Evolutionary conservation across 2,113 vertebrate genomes (phyloP), one percentile per base, ranked within the genome.

Genomic region (Cyprichromis sp.): DNA sequence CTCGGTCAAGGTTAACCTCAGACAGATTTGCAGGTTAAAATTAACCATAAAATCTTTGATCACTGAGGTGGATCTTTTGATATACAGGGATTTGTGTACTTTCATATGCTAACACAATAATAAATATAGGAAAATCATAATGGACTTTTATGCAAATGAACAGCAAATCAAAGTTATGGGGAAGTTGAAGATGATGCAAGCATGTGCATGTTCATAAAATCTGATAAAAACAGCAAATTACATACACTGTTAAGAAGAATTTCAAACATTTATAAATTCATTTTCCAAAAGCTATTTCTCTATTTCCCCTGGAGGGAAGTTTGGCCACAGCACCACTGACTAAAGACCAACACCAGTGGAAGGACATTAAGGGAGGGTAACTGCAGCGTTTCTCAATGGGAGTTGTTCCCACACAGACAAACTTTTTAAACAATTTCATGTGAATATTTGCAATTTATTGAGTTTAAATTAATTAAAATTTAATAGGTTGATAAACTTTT

Each of bases 91-190:
- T 78, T 50, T 78, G 45, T 78, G 26, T 50, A 31, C 16, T 50
- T 29, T 50, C 9, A 50, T 31, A 0, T 0, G 0, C 26, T n/a
- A 52, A 31, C 17, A 34, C 10, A 78, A 6, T 52, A 31, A 52
- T 78, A 78, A 52, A 78, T 50, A n/a, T n/a, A 78, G 17, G 12
- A 78, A 52, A 52, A 52, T 78, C 24, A n/a, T 52, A 6, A 29
- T n/a, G 26, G 16, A 31, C 26, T 52, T 52, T 50, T 52, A 17
- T n/a, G 73, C 2, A 78, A 47, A 71, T 71, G 36, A 71, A 16
- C 66, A 71, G 36, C n/a, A 71, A 40, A 40, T 68, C 19, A 68
- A 76, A 52, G 5, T 78, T 78, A 78, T 50, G 10, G 8, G 17
- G 16, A 78, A 78, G 73, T 0, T 8, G 45, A 8, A 31, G 7